phyloP scores from a whole-genome alignment of 2,888 invertebrate species.

The Odontocolon sp. region DNA sequence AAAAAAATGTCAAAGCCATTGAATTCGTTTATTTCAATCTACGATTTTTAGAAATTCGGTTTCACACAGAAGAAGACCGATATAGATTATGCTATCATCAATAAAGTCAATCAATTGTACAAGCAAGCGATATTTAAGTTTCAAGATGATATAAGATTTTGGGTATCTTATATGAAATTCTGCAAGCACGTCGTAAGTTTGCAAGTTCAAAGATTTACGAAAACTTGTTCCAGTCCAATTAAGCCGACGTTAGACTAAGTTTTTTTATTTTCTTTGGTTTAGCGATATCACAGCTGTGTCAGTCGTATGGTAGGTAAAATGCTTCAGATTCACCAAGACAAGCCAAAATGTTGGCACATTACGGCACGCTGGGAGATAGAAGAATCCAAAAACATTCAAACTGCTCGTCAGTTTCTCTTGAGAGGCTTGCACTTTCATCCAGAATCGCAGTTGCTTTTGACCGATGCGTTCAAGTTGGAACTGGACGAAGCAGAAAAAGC shows the following conservation, averaged over 20 bases:
- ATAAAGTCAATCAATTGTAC: constrained; percentile 88
- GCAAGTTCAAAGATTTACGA: background rate
- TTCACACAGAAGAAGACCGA: constrained; percentile 85
- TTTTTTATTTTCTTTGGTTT: constrained; percentile 54
- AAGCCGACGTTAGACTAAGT: constrained; percentile 15
- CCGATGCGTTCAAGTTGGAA: constrained; percentile 84
- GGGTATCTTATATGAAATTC: constrained; percentile 91
- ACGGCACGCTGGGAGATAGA: constrained; percentile 91
- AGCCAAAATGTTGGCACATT: constrained; percentile 89
- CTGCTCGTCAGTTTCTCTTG: constrained; percentile 87
- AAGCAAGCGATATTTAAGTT: constrained; percentile 87
- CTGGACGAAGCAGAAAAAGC: constrained; percentile 53
- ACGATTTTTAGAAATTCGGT: constrained; percentile 79
- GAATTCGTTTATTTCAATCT: constrained; percentile 4
- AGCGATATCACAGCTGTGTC: constrained; percentile 76
- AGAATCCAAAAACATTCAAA: constrained; percentile 85
- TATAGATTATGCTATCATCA: constrained; percentile 87
- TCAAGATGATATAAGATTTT: constrained; percentile 88
- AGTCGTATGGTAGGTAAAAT: constrained; percentile 79
- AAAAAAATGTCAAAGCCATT: background rate
- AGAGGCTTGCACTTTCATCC: constrained; percentile 90
- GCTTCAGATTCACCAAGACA: constrained; percentile 87
- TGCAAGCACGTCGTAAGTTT: constrained; percentile 85
- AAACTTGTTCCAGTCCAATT: too few species aligned
- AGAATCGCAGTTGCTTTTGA: constrained; percentile 85